A percentile compares a stretch with the other conserved stretches of the same genome.
Conservation (phyloP, 2,797 vertebrate genomes). For the Oceanodroma leucorhoa region DNA sequence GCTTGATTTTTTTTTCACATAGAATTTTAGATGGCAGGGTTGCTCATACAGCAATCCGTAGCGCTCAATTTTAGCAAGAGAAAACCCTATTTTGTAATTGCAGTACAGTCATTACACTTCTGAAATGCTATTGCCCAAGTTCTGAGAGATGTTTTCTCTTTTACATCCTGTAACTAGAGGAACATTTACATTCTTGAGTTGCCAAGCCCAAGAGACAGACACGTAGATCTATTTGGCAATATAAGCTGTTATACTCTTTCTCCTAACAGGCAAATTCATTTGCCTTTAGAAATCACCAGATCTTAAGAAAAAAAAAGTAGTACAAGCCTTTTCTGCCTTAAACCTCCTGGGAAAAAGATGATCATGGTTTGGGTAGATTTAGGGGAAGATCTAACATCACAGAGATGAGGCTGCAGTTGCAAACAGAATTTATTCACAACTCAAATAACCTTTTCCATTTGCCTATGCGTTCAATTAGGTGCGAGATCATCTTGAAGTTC, state of each 20-base stretch:
- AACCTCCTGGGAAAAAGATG: background rate
- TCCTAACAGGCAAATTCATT: background rate
- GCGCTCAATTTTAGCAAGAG: accelerated
- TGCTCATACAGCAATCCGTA: background rate
- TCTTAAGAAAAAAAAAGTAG: background rate
- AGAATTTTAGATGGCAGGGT: background rate
- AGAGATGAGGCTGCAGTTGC: background rate
- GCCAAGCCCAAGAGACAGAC: background rate
- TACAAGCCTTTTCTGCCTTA: background rate
- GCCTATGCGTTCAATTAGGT: background rate
- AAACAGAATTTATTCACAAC: background rate
- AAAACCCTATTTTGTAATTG: background rate
- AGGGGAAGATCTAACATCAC: accelerated
- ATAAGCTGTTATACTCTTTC: background rate
- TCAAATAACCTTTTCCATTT: background rate
- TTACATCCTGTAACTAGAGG: background rate
- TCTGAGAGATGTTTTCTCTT: background rate
- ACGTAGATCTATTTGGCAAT: background rate
- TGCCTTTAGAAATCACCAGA: background rate
- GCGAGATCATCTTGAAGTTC: background rate
- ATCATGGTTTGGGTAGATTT: background rate
- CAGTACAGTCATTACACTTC: background rate
- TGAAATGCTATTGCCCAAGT: background rate
- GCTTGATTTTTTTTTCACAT: background rate
- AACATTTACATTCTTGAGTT: background rate